Evolutionary conservation across 1,140 invertebrate species (phyloP), one percentile per base, ranked within the genome.

Genomic region (Magallana gigas): DNA sequence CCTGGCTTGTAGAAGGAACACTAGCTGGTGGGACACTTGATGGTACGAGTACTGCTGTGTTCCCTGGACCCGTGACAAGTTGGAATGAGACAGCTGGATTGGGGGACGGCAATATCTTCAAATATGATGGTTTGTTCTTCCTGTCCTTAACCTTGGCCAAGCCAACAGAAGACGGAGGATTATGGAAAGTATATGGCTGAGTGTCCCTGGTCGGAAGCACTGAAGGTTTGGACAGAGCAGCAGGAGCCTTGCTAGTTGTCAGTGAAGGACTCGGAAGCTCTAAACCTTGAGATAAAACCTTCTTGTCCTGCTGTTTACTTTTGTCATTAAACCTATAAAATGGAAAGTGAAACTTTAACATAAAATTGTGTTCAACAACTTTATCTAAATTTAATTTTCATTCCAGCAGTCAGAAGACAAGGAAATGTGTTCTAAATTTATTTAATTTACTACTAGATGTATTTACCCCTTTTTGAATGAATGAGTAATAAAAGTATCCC

Each of bases 301-400:
- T 84, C 48, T 62, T 60, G 58, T 88, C 23, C 23, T 23, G 23
- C 23, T 23, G 23, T 0, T 23, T 23, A 23, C 23, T 23, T 23
- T 85, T 85, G 56, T 85, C 62, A 81, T 88, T 88, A 14, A 62
- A 88, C 87, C 83, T 88, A 64, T 14, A 85, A 71, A 18, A 5
- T n/a, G n/a, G 6, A 36, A 36, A 36, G 36, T 36, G 8, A 23
- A 16, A n/a, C 23, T 68, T 16, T 68, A 8, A 16, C n/a, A 8
- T n/a, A 6, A 68, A 68, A 18, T 68, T 6, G 7, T 18, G 23
- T 18, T 8, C 14, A 68, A 68, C 7, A 68, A 1, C n/a, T n/a
- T n/a, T 68, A 18, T 68, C n/a, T 8, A 68, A n/a, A 18, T 68
- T 68, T 16, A 16, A 23, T 68, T 4, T 18, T 8, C 8, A 18